Conservation (phyloP, 2,797 vertebrate genomes). For the Heliangelus exortis region DNA sequence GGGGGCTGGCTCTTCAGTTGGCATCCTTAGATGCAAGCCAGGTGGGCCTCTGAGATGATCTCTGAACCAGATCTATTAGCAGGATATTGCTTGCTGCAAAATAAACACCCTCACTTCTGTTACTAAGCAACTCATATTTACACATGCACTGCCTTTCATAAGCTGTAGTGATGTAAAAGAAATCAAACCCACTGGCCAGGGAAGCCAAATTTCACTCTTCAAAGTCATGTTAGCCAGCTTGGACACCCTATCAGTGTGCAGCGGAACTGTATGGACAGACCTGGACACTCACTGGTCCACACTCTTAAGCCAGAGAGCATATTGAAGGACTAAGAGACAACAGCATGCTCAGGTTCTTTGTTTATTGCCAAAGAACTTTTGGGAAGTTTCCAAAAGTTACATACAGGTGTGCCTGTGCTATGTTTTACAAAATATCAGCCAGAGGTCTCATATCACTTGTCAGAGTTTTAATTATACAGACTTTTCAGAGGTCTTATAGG, state of each 20-base stretch:
- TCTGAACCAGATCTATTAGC: neutral
- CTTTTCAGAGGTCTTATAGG: neutral
- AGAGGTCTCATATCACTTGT: neutral
- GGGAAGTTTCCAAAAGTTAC: neutral
- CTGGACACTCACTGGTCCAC: neutral
- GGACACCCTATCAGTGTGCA: neutral
- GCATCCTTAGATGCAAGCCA: neutral
- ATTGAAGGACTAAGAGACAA: neutral
- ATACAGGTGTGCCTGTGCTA: accelerated
- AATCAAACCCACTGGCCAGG: neutral
- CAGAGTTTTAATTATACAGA: neutral
- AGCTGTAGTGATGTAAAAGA: neutral
- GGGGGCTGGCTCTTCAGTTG: neutral
- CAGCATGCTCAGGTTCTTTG: accelerated
- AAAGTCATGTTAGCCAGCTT: neutral
- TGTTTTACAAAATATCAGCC: neutral
- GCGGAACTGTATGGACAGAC: neutral
- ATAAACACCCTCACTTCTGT: neutral
- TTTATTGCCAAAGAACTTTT: neutral
- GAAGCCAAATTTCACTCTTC: neutral
- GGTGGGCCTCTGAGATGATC: neutral
- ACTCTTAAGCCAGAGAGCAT: neutral
- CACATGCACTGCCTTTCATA: neutral
- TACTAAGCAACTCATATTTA: neutral
- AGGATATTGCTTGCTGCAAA: neutral